phyloP scores from a whole-genome alignment of 2,888 invertebrate species.

The Caenorhabditis parvicauda region DNA sequence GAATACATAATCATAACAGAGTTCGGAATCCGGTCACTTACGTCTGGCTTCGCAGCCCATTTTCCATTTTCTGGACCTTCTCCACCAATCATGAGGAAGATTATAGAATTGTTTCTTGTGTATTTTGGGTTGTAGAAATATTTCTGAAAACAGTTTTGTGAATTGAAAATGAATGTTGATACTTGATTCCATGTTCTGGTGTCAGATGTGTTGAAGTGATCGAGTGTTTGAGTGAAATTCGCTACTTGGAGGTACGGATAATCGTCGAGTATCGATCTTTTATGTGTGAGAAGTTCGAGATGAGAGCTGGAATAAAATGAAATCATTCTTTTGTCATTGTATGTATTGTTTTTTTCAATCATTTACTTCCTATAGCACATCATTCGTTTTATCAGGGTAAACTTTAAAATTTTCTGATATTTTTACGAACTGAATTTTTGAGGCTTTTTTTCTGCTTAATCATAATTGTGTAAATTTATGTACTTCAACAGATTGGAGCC shows the following conservation, averaged over 20 bases:
- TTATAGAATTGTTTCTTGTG: conserved; percentile 28
- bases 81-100: conserved; percentile 54
- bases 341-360: too few species aligned
- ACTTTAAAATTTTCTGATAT: too few species aligned
- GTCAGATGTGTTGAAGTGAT: conserved; percentile 48
- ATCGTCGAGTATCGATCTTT: too few species aligned
- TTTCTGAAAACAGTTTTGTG: conserved; percentile 21
- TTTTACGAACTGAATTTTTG: too few species aligned
- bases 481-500: too few species aligned
- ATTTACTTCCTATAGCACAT: too few species aligned
- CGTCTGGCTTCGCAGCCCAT: conserved; percentile 31
- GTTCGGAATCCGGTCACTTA: background rate
- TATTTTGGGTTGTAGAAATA: conserved; percentile 45
- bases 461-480: too few species aligned
- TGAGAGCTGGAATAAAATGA: too few species aligned
- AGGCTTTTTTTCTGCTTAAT: too few species aligned
- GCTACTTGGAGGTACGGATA: conserved; percentile 19
- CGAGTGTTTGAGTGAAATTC: conserved; percentile 46
- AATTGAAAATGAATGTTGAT: background rate
- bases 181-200: conserved; percentile 43
- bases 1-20: background rate
- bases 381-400: too few species aligned
- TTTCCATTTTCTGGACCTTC: conserved; percentile 38
- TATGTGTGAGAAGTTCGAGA: too few species aligned
- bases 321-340: too few species aligned